phyloP scores from a whole-genome alignment of 2,797 vertebrate genomes.

The Falco cherrug region DNA sequence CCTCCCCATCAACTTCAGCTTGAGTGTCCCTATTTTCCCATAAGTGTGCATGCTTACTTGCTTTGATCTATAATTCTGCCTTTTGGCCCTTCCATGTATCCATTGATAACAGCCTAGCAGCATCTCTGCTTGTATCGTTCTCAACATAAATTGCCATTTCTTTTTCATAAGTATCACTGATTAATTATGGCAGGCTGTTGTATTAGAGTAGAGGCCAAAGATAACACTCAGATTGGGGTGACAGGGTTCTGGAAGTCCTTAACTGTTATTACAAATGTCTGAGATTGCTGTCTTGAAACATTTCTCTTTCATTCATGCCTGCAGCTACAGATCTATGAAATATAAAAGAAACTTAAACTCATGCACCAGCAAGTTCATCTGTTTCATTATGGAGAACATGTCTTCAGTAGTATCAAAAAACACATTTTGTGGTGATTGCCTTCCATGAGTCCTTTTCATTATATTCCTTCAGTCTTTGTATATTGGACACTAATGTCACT shows the following conservation, averaged over 20 bases:
- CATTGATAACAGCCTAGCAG: neutral
- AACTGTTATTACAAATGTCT: neutral
- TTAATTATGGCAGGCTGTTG: neutral
- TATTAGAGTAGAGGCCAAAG: neutral
- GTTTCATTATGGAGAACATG: neutral
- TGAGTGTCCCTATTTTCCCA: neutral
- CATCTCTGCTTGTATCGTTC: neutral
- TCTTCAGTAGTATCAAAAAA: neutral
- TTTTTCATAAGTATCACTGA: neutral
- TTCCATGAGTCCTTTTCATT: neutral
- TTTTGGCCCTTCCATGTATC: neutral
- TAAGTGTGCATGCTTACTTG: neutral
- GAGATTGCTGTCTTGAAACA: neutral
- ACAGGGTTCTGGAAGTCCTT: neutral
- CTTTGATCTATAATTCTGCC: neutral
- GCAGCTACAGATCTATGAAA: neutral
- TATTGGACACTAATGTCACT: neutral
- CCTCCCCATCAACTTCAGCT: neutral
- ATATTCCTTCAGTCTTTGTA: neutral
- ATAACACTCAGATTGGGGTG: neutral
- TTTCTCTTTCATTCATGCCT: neutral
- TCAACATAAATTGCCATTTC: neutral
- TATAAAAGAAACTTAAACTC: neutral
- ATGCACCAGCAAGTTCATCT: neutral
- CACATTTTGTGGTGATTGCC: neutral